Percentiles rank a stretch among this genome's conserved stretches.
These are phyloP conservation scores for Heliothis subflexa DNA, from an alignment of 1,140 invertebrate species.

Conservation along the genomic window DNA sequence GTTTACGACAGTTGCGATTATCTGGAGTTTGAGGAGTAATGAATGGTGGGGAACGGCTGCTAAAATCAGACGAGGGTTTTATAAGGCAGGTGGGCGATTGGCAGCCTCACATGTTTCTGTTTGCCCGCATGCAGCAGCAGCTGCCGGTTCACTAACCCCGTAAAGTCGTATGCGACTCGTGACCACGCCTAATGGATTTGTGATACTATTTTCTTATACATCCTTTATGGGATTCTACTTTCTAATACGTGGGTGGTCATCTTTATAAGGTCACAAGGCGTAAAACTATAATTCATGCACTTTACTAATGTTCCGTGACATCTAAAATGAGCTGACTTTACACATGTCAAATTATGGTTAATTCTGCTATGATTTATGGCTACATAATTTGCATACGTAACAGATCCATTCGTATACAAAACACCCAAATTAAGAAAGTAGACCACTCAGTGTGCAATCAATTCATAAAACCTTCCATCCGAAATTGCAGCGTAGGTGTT, in stretches of 20 bases:
- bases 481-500: slow-evolving; percentile 72
- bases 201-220: slow-evolving; percentile 56
- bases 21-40: slow-evolving; percentile 26
- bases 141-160: slow-evolving; percentile 73
- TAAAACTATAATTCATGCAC: neutral
- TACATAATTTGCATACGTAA: slow-evolving; percentile 1
- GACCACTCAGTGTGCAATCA: slow-evolving; percentile 62
- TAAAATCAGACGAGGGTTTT: slow-evolving; percentile 25
- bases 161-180: slow-evolving; percentile 57
- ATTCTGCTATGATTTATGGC: neutral
- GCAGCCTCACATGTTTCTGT: slow-evolving; percentile 61
- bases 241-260: slow-evolving; percentile 21
- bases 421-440: slow-evolving; percentile 59
- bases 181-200: slow-evolving; percentile 57
- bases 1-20: slow-evolving; percentile 15
- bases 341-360: neutral
- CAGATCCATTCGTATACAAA: neutral
- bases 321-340: neutral
- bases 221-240: slow-evolving; percentile 17
- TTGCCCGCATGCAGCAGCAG: slow-evolving; percentile 69
- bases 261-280: neutral
- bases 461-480: slow-evolving; percentile 68
- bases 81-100: slow-evolving; percentile 64
- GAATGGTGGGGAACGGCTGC: slow-evolving; percentile 16
- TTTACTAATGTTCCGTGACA: neutral